Evolutionary conservation across 2,113 vertebrate species (phyloP).

Genomic region (Melanerpes aurifrons): DNA sequence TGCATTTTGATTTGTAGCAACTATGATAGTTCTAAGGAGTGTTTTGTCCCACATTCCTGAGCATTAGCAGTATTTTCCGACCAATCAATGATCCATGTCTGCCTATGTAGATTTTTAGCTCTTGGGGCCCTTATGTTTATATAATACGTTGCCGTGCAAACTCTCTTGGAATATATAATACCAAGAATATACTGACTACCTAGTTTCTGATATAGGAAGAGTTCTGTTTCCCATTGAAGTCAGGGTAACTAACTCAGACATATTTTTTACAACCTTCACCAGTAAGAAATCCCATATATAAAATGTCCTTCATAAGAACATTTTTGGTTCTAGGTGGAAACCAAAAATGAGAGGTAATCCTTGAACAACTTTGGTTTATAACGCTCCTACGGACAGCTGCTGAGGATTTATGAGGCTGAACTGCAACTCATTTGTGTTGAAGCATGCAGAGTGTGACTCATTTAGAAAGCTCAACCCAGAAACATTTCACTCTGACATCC

Average conservation of each 20-base stretch:
- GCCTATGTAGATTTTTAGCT: constrained; percentile 1
- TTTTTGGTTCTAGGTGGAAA: background rate
- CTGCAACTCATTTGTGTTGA: background rate
- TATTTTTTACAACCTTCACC: background rate
- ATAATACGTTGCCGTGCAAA: background rate
- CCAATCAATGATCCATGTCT: background rate
- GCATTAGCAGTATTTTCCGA: constrained; percentile 19
- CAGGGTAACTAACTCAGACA: background rate
- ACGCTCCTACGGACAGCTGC: background rate
- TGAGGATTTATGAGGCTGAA: background rate
- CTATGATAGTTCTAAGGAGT: background rate
- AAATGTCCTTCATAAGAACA: background rate
- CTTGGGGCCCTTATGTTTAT: background rate
- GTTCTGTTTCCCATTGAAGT: background rate
- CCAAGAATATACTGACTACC: background rate
- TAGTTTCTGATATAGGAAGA: background rate
- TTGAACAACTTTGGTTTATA: background rate
- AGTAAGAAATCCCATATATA: background rate
- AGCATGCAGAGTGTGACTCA: background rate
- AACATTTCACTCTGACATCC: constrained; percentile 11
- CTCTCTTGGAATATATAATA: background rate
- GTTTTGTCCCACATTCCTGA: background rate
- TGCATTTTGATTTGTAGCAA: background rate
- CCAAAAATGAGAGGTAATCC: background rate
- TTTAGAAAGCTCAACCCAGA: background rate